Base-by-base conservation (phyloP, 2,797 vertebrate species). In the Neostethus bicornis region DNA sequence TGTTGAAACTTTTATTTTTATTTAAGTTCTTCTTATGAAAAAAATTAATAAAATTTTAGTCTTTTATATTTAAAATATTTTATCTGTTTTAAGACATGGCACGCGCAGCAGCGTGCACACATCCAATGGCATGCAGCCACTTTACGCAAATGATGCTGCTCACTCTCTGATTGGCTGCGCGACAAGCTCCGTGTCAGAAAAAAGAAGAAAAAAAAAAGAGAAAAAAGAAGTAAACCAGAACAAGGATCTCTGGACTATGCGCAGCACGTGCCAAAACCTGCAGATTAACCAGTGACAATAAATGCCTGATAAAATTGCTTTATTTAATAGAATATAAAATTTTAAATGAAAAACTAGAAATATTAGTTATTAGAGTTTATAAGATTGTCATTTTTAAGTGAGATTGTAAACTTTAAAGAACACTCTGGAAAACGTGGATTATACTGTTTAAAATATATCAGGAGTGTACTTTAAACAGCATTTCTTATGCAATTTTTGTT, bases 231-330 rank as follows among this genome's bases (percentile, higher is more conserved):
- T n/a, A n/a, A n/a, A n/a, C n/a, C n/a, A n/a, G n/a, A n/a, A n/a
- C n/a, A n/a, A n/a, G n/a, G n/a, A n/a, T 75, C 88, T 83, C 76
- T 80, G 77, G 66, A 83, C 76, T 77, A 56, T 59, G 70, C 63
- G 13, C 80, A 91, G 93, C 94, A 93, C 94, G 93, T 94, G 93
- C 92, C 93, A 80, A 66, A 87, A 87, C 50, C 47, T 62, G 65
- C 75, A 84, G 80, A 88, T 84, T 89, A 87, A 76, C 46, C 37
- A 8, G 39, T 14, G 3, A 41, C n/a, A 4, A 38, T 20, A 37
- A 54, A n/a, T 55, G 7, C 3, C 12, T 53, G 47, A 44, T 55
- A 54, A 35, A 41, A 0, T 57, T 48, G 23, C 6, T 28, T 32
- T 25, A 21, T 2, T 10, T 20, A 3, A 10, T 64, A 51, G 11